Base-by-base conservation (phyloP, 2,113 vertebrate species). In the Spilogale gracilis region DNA sequence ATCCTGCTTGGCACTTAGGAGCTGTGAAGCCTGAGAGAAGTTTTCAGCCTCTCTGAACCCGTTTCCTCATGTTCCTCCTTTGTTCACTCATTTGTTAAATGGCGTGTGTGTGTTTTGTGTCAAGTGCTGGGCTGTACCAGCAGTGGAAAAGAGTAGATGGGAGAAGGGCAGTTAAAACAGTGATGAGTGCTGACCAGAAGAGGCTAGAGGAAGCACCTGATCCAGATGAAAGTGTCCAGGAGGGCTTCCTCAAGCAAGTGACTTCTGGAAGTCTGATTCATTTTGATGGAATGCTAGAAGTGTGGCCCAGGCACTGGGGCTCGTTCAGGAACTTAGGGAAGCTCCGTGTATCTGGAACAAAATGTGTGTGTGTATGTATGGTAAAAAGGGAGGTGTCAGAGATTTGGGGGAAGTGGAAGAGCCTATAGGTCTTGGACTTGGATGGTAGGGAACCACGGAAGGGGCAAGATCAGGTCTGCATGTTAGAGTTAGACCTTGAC, bases 171-270 rank as follows among this genome's bases (percentile, higher is more conserved):
- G 45, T 50, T 90, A 25, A 43, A 89, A 89, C 9, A 50, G n/a
- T 78, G 52, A 48, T 0, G 16, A 67, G 48, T 54, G 32, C 69
- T 91, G 54, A 79, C 20, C 13, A 16, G 13, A 45, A 5, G 45
- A 48, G 23, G 30, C 50, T 79, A 23, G n/a, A 32, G 45, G 38
- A 87, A 81, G 67, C 48, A 27, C 25, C 14, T 10, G 6, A 69
- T n/a, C 58, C 38, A 61, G 56, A 43, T 9, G 43, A 67, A 20
- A 14, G 27, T 6, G 18, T 50, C n/a, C 54, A 10, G 32, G 81
- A 87, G 80, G 61, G 61, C 32, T 91, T 96, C 38, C 79, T 82
- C 60, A 48, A 94, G n/a, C 32, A 86, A 58, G 78, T 60, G 58
- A 45, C n/a, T 80, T 79, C 10, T 48, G 61, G 52, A 76, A 90